Evolutionary conservation across 2,113 vertebrate genomes (phyloP).

Genomic region (Podarcis cretensis): DNA sequence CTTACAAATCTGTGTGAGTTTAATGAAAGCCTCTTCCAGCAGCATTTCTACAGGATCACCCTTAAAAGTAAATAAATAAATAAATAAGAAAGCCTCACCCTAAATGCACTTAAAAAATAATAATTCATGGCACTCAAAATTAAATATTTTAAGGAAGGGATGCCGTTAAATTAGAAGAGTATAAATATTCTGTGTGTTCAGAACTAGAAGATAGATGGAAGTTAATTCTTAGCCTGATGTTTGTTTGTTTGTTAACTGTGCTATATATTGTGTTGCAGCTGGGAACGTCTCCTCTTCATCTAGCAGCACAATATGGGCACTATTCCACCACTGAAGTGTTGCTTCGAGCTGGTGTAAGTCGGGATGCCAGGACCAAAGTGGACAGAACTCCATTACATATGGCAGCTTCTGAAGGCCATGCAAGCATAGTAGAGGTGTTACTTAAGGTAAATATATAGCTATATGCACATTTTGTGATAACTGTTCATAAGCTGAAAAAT

Average conservation of each 20-base stretch:
- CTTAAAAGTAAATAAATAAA: no score
- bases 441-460: slow-evolving; percentile 78
- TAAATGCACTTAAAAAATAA: neutral
- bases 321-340: slow-evolving; percentile 90
- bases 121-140: neutral
- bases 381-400: slow-evolving; percentile 88
- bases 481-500: neutral
- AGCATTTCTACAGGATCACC: neutral
- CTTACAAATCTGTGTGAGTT: neutral
- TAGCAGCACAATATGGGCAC: slow-evolving; percentile 88
- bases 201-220: neutral
- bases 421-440: slow-evolving; percentile 87
- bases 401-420: slow-evolving; percentile 89
- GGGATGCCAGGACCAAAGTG: slow-evolving; percentile 90
- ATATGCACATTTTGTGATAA: neutral
- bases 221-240: neutral
- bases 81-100: neutral
- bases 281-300: slow-evolving; percentile 89
- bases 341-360: slow-evolving; percentile 86
- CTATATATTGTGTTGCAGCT: slow-evolving; percentile 59
- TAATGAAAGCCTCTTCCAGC: neutral
- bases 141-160: neutral
- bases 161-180: neutral
- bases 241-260: neutral
- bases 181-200: neutral